Evolutionary conservation across 2,888 invertebrate species (phyloP).

Genomic region (Hipparchia sbordonii): DNA sequence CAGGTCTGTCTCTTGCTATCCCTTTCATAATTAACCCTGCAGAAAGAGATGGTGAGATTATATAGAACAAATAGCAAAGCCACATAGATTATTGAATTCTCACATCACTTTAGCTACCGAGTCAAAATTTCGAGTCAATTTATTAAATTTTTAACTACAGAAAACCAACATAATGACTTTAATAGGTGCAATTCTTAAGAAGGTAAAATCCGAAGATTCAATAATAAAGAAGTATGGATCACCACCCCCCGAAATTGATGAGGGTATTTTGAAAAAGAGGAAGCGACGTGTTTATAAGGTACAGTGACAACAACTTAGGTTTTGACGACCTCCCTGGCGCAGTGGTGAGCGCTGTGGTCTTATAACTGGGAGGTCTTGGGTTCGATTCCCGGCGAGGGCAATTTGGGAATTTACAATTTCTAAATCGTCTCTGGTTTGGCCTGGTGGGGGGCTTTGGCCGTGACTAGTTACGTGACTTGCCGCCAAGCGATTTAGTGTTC

Average conservation of each 20-base stretch:
- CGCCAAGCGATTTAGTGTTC: no score
- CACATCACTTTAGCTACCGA: background rate
- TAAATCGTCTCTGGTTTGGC: no score
- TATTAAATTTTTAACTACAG: background rate
- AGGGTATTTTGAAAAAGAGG: slow-evolving; percentile 27
- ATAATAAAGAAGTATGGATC: slow-evolving; percentile 51
- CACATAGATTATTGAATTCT: slow-evolving; percentile 25
- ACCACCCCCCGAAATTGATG: slow-evolving; percentile 60
- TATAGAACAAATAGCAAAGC: slow-evolving; percentile 6
- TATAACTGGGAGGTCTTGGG: no score
- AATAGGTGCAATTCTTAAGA: slow-evolving; percentile 54
- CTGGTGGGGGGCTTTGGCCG: no score
- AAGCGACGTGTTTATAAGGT: slow-evolving; percentile 35
- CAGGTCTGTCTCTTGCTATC: no score
- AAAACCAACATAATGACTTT: slow-evolving; percentile 53
- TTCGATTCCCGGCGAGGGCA: no score
- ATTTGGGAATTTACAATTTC: no score
- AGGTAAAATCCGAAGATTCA: slow-evolving; percentile 50
- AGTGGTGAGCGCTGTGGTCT: no score
- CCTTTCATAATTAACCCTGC: no score
- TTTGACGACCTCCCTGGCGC: no score
- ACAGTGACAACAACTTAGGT: background rate
- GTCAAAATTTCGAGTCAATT: background rate
- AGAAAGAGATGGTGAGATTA: no score
- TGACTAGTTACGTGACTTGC: no score